Evolutionary conservation across 2,797 vertebrate genomes (phyloP).

Genomic region (Spinus pinus): DNA sequence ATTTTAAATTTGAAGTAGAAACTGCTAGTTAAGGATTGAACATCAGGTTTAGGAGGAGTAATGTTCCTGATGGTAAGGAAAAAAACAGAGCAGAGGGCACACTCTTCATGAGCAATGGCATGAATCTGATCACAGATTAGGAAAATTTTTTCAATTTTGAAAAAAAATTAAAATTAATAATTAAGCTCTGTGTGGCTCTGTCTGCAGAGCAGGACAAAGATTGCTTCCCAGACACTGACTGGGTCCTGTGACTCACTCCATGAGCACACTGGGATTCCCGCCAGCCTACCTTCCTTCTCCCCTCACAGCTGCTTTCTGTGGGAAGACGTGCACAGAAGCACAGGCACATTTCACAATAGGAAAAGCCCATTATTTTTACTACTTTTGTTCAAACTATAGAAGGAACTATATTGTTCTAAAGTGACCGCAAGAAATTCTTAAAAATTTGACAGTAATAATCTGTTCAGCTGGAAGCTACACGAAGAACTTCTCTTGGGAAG

Average conservation of each 20-base stretch:
- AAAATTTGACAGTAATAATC: neutral
- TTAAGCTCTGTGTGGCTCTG: neutral
- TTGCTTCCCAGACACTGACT: neutral
- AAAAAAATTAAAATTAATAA: neutral
- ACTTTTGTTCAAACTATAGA: neutral
- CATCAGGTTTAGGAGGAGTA: neutral
- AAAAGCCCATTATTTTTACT: neutral
- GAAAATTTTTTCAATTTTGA: neutral
- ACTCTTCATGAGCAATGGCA: neutral
- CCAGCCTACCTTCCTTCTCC: neutral
- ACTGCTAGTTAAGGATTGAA: neutral
- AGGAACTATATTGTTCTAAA: neutral
- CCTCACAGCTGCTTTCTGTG: neutral
- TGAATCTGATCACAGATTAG: neutral
- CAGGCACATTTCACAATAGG: neutral
- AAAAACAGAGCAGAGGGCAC: neutral
- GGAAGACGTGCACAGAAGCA: neutral
- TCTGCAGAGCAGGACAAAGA: neutral
- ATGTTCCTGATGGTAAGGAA: neutral
- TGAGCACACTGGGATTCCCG: fast-evolving
- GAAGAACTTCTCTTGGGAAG: neutral
- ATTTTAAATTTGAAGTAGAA: neutral
- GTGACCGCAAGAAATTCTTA: neutral
- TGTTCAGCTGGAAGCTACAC: neutral
- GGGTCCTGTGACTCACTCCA: neutral